These are phyloP conservation scores for Oscheius sp. DNA, from an alignment of 1,140 invertebrate genomes.

Conservation along the genomic window DNA sequence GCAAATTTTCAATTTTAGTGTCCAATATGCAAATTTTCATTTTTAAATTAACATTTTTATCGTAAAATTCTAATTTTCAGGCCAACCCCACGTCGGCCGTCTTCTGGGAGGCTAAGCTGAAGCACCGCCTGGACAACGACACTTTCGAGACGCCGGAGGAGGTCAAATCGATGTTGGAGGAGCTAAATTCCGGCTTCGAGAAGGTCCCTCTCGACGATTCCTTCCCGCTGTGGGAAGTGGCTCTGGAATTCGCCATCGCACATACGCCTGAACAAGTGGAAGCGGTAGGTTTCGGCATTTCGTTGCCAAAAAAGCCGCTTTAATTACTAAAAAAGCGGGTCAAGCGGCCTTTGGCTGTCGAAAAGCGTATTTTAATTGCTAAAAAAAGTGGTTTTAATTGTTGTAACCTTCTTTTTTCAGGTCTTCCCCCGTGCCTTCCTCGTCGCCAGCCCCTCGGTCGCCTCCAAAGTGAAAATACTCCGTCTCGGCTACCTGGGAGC, in stretches of 20 bases:
- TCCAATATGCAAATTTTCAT: neutral
- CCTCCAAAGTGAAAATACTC: neutral
- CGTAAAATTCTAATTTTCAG: neutral
- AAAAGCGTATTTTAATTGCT: no score
- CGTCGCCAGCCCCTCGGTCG: neutral
- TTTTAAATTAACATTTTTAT: neutral
- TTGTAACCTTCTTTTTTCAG: neutral
- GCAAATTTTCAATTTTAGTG: neutral
- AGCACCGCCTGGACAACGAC: neutral
- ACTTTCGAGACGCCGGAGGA: neutral
- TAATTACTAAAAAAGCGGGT: no score
- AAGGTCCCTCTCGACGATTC: neutral
- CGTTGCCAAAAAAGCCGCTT: neutral
- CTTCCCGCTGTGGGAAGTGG: constrained; percentile 4
- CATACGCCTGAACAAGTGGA: neutral
- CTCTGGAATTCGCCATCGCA: constrained; percentile 1
- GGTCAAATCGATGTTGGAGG: neutral
- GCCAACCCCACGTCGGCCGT: neutral
- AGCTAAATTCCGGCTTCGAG: neutral
- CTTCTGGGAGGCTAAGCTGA: neutral
- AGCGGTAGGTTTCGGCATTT: neutral
- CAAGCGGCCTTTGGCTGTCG: no score
- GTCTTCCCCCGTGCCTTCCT: neutral
- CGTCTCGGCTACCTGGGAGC: neutral
- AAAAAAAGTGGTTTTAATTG: neutral